Base-by-base conservation (phyloP, 2,888 invertebrate species). In the Synanthedon tipuliformis region DNA sequence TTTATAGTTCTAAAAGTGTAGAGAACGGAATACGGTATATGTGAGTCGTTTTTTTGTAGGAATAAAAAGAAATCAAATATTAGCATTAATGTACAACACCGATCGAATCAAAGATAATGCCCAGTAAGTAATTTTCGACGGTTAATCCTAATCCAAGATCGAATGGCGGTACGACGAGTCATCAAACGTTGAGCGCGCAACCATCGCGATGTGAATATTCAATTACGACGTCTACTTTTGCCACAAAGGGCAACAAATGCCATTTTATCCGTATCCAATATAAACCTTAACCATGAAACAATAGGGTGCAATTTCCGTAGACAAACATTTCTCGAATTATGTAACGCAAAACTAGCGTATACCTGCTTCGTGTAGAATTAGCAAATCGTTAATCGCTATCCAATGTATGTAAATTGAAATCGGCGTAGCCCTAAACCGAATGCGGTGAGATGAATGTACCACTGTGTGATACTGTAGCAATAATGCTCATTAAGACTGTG, bases 141-240 rank as follows among this genome's bases (percentile, higher is more conserved):
- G 15, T 45, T 15, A 45, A 13, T 45, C 13, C 13, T 16, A 49
- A 18, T 49, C 23, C 49, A 49, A 49, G 16, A 18, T 49, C 49
- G 12, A 16, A 49, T 13, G 49, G 23, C 49, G 23, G 18, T 23
- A 5, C 56, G 64, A 64, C 65, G 66, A 68, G 63, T 71, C 71
- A 78, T 71, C 70, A 72, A 71, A 71, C 66, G 67, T 65, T 65
- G 66, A 74, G 71, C 62, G 65, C 62, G 61, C 65, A 65, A 63
- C 68, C 69, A 68, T 69, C 61, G 72, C 67, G 67, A 73, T 71
- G 71, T 74, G 79, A 80, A 81, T 81, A 81, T 80, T 81, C 78
- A 76, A 79, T 80, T 75, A 78, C 69, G 59, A 58, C 59, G 62
- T 67, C 69, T 66, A 70, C 74, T 76, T 59, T 56, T 55, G 56